Percentiles rank a stretch among this genome's conserved stretches.
phyloP scores from a whole-genome alignment of 1,140 invertebrate genomes.

The Hirudo medicinalis region DNA sequence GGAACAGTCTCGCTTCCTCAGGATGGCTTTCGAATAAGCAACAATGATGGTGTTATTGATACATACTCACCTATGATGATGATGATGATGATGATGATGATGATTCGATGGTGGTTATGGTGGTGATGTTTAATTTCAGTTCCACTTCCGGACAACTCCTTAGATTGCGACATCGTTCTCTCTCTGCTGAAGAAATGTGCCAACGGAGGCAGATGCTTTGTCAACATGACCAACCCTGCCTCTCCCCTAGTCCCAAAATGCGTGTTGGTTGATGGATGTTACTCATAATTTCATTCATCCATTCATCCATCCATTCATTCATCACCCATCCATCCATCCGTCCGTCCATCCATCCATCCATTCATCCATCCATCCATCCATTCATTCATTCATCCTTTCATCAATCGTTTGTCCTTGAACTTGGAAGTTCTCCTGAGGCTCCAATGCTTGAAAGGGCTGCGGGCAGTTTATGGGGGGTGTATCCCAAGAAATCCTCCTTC shows the following conservation, averaged over 20 bases:
- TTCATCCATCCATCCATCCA: neutral
- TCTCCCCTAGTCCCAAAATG: neutral
- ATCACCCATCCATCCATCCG: neutral
- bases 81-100: no score
- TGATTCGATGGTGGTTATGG: no score
- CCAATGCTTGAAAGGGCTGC: no score
- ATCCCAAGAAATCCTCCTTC: neutral
- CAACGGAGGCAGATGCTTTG: neutral
- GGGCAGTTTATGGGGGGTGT: neutral
- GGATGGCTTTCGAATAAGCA: no score
- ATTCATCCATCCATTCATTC: neutral
- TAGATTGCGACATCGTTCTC: neutral
- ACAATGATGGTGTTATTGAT: no score
- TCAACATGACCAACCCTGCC: neutral
- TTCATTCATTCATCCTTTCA: neutral
- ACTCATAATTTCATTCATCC: neutral
- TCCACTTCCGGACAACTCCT: neutral
- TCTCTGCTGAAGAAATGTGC: neutral
- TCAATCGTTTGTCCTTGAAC: no score
- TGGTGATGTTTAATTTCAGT: neutral
- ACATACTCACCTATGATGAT: no score
- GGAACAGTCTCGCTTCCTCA: no score
- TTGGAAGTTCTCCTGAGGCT: no score
- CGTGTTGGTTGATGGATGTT: neutral
- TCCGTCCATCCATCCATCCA: neutral